A percentile compares a stretch with the other conserved stretches of the same genome.
phyloP scores from a whole-genome alignment of 2,888 invertebrate species.

The Peribatodes rhomboidaria region DNA sequence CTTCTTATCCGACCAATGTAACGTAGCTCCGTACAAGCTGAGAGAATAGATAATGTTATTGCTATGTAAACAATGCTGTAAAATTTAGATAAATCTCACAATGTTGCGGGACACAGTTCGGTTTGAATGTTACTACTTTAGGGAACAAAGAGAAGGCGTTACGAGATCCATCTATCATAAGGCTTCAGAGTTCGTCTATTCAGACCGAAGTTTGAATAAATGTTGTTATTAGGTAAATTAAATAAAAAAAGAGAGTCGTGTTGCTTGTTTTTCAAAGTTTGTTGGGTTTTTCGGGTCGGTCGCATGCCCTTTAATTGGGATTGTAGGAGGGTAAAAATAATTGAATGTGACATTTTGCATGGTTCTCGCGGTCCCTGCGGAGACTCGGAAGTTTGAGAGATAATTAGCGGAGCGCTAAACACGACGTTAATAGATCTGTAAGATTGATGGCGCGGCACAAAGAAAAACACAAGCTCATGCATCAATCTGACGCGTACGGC shows the following conservation, averaged over 20 bases:
- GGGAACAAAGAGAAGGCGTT: constrained; percentile 36
- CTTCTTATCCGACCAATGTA: constrained; percentile 65
- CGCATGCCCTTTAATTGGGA: constrained; percentile 27
- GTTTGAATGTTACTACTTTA: constrained; percentile 41
- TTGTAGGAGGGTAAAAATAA: constrained; percentile 37
- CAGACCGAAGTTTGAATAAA: constrained; percentile 25
- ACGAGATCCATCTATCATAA: constrained; percentile 34
- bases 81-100: constrained; percentile 62
- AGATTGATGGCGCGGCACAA: constrained; percentile 75
- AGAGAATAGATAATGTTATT: constrained; percentile 65
- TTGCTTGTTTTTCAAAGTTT: constrained; percentile 14
- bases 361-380: constrained; percentile 56
- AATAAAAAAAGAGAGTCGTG: neutral
- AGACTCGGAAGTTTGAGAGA: constrained; percentile 65
- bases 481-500: constrained; percentile 72
- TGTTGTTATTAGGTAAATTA: constrained; percentile 10
- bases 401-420: constrained; percentile 76
- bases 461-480: constrained; percentile 77
- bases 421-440: constrained; percentile 78
- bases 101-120: constrained; percentile 52
- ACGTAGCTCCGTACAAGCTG: constrained; percentile 55
- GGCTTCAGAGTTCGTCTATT: constrained; percentile 33
- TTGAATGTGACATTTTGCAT: constrained; percentile 46
- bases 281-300: constrained; percentile 20
- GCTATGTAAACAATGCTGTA: constrained; percentile 62